These are phyloP conservation scores for Poecilobothrus nobilitatus DNA, from an alignment of 2,888 invertebrate genomes.

Conservation along the genomic window DNA sequence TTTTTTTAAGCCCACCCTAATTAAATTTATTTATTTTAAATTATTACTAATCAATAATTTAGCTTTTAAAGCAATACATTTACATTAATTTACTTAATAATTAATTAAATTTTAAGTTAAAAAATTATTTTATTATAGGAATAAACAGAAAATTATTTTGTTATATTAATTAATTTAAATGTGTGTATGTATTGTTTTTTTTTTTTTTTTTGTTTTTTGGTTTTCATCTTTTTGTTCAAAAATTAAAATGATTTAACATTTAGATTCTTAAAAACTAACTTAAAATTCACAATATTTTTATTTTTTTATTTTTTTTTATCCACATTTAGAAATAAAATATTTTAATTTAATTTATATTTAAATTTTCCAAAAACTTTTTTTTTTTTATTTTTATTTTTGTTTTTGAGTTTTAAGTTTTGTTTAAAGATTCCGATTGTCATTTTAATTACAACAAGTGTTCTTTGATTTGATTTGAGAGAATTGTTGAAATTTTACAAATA, in stretches of 20 bases:
- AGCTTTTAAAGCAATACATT: background rate
- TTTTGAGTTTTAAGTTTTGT: background rate
- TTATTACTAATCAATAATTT: background rate
- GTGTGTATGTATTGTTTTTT: too few relatives aligned
- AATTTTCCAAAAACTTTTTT: background rate
- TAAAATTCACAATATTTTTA: background rate
- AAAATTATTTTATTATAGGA: background rate
- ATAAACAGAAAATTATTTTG: background rate
- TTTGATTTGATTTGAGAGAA: background rate
- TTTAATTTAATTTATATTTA: background rate
- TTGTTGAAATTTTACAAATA: too few relatives aligned
- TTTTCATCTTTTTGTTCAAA: too few relatives aligned
- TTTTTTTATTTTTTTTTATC: background rate
- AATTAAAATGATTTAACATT: background rate
- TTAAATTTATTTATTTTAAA: background rate
- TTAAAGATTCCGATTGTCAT: constrained; percentile 3
- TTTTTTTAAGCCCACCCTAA: background rate
- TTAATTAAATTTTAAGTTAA: background rate
- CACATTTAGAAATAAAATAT: background rate
- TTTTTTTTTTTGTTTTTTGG: background rate
- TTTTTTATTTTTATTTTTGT: background rate
- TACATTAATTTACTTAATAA: background rate
- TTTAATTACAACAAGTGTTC: background rate
- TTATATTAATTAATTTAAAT: too few relatives aligned
- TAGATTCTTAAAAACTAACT: background rate